Conservation (phyloP, 2,888 invertebrate genomes). For the Chalcosyrphus nemorum region DNA sequence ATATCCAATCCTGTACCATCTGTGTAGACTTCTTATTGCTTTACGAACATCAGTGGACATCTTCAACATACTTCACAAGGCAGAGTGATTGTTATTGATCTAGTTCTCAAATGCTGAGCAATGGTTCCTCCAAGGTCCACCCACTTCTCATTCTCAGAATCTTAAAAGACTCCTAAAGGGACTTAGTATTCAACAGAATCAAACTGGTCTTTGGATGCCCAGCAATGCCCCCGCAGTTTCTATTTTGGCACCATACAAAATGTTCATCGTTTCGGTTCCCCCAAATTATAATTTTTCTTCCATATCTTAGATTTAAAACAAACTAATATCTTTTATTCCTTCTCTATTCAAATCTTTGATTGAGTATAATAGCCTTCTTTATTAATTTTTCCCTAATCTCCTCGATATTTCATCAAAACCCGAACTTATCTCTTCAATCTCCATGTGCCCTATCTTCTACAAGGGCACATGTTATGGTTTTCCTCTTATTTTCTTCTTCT, state of each 20-base stretch:
- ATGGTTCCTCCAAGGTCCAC: no score
- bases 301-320: slow-evolving; percentile 28
- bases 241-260: background rate
- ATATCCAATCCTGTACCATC: no score
- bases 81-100: no score
- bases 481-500: background rate
- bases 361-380: slow-evolving; percentile 45
- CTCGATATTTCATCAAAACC: slow-evolving; percentile 35
- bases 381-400: slow-evolving; percentile 51
- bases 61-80: no score
- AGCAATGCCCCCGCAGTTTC: background rate
- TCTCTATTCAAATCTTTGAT: slow-evolving; percentile 33
- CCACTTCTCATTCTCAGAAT: no score
- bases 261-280: background rate
- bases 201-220: no score
- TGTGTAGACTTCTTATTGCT: no score
- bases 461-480: slow-evolving; percentile 20
- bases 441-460: background rate
- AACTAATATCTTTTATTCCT: background rate
- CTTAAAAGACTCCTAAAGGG: no score
- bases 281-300: slow-evolving; percentile 19
- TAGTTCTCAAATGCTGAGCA: no score
- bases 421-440: slow-evolving; percentile 47
- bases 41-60: no score
- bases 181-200: no score